These are phyloP conservation scores for Telmatherina bonti DNA, from an alignment of 2,797 vertebrate genomes.

Conservation along the genomic window DNA sequence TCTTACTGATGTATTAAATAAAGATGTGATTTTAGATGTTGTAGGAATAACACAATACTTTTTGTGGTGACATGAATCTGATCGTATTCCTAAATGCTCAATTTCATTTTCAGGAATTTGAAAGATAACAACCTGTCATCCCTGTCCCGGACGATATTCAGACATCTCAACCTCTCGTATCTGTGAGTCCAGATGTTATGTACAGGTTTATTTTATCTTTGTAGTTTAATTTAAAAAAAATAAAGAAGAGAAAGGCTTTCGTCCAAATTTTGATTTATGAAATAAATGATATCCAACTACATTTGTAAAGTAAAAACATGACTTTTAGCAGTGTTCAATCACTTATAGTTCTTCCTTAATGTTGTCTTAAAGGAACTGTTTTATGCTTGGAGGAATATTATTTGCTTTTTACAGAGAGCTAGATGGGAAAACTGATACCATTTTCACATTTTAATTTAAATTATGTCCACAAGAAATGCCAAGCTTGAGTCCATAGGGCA, in stretches of 20 bases:
- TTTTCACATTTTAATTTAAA: background rate
- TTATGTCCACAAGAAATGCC: background rate
- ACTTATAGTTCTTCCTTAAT: no score
- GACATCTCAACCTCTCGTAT: conserved; percentile 92
- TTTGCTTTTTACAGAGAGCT: background rate
- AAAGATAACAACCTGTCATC: conserved; percentile 96
- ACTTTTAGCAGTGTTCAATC: no score
- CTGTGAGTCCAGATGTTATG: conserved; percentile 88
- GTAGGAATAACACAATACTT: conserved; percentile 11
- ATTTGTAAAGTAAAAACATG: no score
- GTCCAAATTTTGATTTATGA: conserved; percentile 4
- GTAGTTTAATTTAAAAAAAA: background rate
- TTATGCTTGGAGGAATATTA: background rate
- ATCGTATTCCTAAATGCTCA: conserved; percentile 37
- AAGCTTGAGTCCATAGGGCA: background rate
- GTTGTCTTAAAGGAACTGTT: no score
- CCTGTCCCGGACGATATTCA: conserved; percentile 93
- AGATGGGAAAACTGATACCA: background rate
- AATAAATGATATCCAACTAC: background rate
- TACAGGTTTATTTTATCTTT: conserved; percentile 1
- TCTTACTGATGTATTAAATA: background rate
- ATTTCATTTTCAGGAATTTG: conserved; percentile 89
- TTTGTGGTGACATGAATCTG: conserved; percentile 13
- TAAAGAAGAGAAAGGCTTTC: background rate
- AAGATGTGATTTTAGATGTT: conserved; percentile 5